Conservation (phyloP, 2,888 invertebrate genomes). For the Eupithecia vulgata region DNA sequence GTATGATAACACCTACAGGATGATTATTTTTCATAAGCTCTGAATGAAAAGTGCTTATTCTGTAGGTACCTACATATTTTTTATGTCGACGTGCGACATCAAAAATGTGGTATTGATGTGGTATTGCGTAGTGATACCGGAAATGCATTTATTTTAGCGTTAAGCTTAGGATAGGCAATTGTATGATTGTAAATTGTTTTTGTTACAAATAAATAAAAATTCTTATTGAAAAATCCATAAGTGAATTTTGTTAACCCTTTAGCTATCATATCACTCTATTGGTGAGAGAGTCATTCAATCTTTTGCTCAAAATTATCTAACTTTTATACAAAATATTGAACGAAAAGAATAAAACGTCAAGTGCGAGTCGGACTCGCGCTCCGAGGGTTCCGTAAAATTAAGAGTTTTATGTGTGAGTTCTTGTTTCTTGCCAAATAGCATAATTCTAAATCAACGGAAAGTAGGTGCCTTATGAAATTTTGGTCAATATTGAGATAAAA, state of each 20-base stretch:
- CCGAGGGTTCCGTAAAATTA: no score
- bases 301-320: not conserved
- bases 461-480: no score
- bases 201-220: slow-evolving; percentile 80
- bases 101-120: not conserved
- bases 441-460: no score
- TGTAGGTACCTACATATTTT: slow-evolving; percentile 14
- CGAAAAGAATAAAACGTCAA: no score
- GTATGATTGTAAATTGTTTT: slow-evolving; percentile 69
- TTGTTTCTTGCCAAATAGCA: no score
- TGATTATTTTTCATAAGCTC: slow-evolving; percentile 11
- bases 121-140: slow-evolving; percentile 47
- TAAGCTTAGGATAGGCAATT: slow-evolving; percentile 56
- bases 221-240: slow-evolving; percentile 81
- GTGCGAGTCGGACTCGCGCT: no score
- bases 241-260: slow-evolving; percentile 30
- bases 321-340: no score
- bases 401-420: no score
- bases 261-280: not conserved
- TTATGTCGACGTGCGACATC: slow-evolving; percentile 8
- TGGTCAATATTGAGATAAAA: no score
- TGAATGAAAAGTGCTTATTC: slow-evolving; percentile 1
- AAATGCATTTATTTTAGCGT: slow-evolving; percentile 72
- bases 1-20: not conserved
- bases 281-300: not conserved